Evolutionary conservation across 1,140 invertebrate species (phyloP).

Genomic region (Pygmarrhopalites habei): DNA sequence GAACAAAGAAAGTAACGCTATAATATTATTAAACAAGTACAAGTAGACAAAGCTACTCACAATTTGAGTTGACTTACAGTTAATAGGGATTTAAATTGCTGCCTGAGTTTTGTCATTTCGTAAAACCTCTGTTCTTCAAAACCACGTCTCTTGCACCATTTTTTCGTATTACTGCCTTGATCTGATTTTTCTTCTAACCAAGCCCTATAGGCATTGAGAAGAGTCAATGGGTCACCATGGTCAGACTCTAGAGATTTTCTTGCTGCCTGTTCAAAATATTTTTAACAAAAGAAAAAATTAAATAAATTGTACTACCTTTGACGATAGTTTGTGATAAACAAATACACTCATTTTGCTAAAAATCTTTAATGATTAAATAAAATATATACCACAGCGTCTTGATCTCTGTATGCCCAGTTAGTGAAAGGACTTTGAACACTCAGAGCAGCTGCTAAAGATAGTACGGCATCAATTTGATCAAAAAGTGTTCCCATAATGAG

Average conservation of each 20-base stretch:
- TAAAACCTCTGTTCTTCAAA: slow-evolving; percentile 95
- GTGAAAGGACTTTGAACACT: slow-evolving; percentile 92
- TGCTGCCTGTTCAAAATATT: slow-evolving; percentile 54
- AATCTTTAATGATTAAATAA: too few relatives aligned
- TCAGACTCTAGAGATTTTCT: slow-evolving; percentile 78
- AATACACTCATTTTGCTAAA: too few relatives aligned
- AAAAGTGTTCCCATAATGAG: slow-evolving; percentile 87
- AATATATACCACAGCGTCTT: slow-evolving; percentile 52
- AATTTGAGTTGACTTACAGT: slow-evolving; percentile 48
- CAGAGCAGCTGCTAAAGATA: slow-evolving; percentile 82
- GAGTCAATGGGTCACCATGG: slow-evolving; percentile 90
- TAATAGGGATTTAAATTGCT: slow-evolving; percentile 80
- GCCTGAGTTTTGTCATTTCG: slow-evolving; percentile 85
- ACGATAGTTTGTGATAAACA: background rate
- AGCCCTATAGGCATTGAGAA: slow-evolving; percentile 80
- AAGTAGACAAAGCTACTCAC: too few relatives aligned
- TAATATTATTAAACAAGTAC: slow-evolving; percentile 8
- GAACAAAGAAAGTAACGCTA: slow-evolving; percentile 28
- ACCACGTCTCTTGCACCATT: slow-evolving; percentile 80
- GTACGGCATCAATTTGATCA: slow-evolving; percentile 79
- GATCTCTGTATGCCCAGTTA: slow-evolving; percentile 74
- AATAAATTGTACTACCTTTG: background rate
- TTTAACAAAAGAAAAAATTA: background rate
- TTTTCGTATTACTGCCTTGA: slow-evolving; percentile 49
- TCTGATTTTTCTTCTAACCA: slow-evolving; percentile 72